phyloP scores from a whole-genome alignment of 1,140 invertebrate species.

The Ridgeia piscesae region DNA sequence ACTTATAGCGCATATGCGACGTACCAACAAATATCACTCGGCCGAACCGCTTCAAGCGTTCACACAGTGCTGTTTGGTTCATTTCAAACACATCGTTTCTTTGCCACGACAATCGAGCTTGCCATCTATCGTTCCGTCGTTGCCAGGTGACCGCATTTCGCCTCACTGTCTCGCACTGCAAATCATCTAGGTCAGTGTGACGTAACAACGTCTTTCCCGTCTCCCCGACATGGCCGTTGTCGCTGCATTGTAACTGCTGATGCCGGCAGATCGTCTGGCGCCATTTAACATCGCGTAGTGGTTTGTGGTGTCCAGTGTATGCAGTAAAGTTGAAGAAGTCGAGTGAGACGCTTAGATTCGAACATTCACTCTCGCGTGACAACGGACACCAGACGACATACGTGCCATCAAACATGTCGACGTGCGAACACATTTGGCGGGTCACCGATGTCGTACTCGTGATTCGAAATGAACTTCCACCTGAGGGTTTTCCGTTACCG shows the following conservation, averaged over 20 bases:
- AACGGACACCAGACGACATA: neutral
- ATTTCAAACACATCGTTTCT: neutral
- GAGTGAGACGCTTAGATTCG: neutral
- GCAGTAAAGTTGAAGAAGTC: conserved; percentile 5
- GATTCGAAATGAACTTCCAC: neutral
- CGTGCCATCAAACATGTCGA: no score
- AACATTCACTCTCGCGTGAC: neutral
- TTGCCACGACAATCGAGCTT: neutral
- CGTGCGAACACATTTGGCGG: neutral
- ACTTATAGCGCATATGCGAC: neutral
- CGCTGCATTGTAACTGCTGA: neutral
- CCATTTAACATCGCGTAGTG: neutral
- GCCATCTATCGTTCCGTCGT: neutral
- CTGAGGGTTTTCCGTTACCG: neutral
- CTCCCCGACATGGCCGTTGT: neutral
- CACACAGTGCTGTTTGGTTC: neutral
- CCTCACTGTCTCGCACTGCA: no score
- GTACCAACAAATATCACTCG: no score
- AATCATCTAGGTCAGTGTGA: neutral
- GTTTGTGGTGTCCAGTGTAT: neutral
- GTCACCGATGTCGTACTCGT: neutral
- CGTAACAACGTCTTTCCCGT: neutral
- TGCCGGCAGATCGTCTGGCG: neutral
- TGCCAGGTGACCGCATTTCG: no score
- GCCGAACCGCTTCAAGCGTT: neutral